phyloP scores from a whole-genome alignment of 2,797 vertebrate genomes.

The Zalophus californianus region DNA sequence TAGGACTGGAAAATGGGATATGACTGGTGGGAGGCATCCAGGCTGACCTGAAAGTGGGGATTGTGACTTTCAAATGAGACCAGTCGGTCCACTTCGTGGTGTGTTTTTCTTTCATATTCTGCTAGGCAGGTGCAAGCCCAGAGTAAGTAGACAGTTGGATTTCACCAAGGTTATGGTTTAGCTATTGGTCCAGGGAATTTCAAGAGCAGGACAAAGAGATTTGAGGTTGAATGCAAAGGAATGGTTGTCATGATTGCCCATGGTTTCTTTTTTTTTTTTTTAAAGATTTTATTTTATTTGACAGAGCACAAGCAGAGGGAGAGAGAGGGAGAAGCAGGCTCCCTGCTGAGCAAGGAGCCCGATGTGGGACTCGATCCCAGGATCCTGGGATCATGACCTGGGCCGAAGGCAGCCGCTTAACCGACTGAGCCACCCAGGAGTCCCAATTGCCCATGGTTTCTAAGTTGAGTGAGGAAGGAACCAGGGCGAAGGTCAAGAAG shows the following conservation, averaged over 20 bases:
- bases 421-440: no score
- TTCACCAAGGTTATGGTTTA: background rate
- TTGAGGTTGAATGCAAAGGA: background rate
- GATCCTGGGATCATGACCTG: no score
- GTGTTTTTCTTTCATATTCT: background rate
- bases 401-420: no score
- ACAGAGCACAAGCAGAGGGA: no score
- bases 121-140: background rate
- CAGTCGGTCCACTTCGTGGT: background rate
- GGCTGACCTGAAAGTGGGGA: background rate
- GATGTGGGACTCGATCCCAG: no score
- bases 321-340: no score
- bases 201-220: background rate
- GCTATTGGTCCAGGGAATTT: background rate
- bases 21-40: background rate
- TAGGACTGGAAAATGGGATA: background rate
- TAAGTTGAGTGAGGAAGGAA: background rate
- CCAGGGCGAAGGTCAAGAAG: background rate
- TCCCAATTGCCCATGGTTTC: background rate
- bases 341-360: no score
- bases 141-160: background rate
- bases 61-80: background rate
- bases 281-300: no score
- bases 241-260: background rate
- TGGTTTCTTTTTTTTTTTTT: background rate